A percentile compares a stretch with the other conserved stretches of the same genome.
Evolutionary conservation across 1,140 invertebrate species (phyloP).

Genomic region (Plutomurus gul): DNA sequence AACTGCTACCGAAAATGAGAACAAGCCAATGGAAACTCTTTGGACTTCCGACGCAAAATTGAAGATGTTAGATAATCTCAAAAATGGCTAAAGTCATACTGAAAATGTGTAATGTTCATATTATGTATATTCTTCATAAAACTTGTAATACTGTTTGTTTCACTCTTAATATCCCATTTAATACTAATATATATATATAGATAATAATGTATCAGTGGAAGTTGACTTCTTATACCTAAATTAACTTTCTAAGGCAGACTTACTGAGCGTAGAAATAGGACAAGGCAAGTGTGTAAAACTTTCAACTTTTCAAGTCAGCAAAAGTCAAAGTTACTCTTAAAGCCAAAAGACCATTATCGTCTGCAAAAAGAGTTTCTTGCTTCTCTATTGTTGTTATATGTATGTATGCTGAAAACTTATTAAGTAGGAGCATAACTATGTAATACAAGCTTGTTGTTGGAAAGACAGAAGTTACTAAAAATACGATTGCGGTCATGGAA

Average conservation of each 20-base stretch:
- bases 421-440: too few species aligned
- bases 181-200: background rate
- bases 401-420: too few species aligned
- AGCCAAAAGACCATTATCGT: too few species aligned
- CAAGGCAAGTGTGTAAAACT: background rate
- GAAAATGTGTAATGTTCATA: background rate
- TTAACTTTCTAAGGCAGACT: background rate
- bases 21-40: constrained; percentile 5
- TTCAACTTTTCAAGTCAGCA: background rate
- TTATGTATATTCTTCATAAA: too few species aligned
- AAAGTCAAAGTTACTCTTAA: background rate
- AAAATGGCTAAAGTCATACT: background rate
- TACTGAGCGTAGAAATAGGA: background rate
- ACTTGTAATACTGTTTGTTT: too few species aligned
- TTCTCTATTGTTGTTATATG: background rate
- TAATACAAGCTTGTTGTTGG: too few species aligned
- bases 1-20: constrained; percentile 29
- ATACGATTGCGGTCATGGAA: too few species aligned
- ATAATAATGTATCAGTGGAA: background rate
- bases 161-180: background rate
- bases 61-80: background rate
- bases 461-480: too few species aligned
- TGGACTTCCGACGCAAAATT: constrained; percentile 5
- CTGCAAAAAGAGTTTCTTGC: too few species aligned
- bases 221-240: background rate